Conservation (phyloP, 2,888 invertebrate genomes). For the Phlogophora meticulosa region DNA sequence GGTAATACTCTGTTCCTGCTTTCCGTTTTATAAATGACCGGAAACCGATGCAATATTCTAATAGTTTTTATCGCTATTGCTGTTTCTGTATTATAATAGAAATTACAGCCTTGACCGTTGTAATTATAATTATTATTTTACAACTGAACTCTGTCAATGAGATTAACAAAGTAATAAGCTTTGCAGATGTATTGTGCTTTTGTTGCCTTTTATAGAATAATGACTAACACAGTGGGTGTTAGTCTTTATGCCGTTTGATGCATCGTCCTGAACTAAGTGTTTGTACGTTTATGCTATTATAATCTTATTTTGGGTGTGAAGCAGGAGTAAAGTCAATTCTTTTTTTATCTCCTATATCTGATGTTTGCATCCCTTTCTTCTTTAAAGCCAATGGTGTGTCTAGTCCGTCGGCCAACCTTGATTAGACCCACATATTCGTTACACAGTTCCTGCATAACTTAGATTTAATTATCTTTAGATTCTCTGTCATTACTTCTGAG, state of each 20-base stretch:
- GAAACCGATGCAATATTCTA: conserved; percentile 8
- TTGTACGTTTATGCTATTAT: not conserved
- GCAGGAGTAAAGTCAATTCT: no score
- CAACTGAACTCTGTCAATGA: not conserved
- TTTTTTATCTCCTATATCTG: no score
- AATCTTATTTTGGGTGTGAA: no score
- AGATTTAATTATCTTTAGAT: not conserved
- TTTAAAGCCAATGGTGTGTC: not conserved
- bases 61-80: not conserved
- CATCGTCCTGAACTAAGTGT: not conserved
- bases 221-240: no score
- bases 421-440: not conserved
- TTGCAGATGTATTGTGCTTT: conserved; percentile 5
- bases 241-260: not conserved
- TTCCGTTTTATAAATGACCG: conserved; percentile 15
- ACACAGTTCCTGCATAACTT: not conserved
- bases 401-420: no score
- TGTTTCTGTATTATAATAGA: not conserved
- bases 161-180: not conserved
- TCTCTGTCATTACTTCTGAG: conserved; percentile 3
- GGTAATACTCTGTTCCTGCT: not conserved
- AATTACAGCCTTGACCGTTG: not conserved
- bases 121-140: not conserved
- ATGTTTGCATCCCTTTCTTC: not conserved
- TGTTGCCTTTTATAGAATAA: not conserved